Evolutionary conservation across 2,888 invertebrate genomes (phyloP), one percentile per base, ranked within the genome.

Genomic region (Gastrophysa polygoni): DNA sequence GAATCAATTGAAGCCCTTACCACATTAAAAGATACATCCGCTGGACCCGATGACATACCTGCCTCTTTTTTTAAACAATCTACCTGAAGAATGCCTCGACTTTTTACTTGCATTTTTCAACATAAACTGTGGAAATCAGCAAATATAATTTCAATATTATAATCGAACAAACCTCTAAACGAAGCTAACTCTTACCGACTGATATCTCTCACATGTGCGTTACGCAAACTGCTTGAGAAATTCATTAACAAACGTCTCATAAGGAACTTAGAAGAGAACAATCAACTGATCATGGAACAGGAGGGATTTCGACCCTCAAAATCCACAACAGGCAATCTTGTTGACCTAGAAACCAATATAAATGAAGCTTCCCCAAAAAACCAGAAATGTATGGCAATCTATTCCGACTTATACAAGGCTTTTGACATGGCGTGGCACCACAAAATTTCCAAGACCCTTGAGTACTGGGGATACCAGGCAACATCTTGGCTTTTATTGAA

Each of bases 11-110:
- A 49, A 21, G 49, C 20, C 17, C 20, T 21, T 24, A 14, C 18
- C 1, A 49, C 21, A 14, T 28, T 49, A 4, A 49, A 49, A 49
- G 49, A 49, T n/a, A 49, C 49, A 49, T 49, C 49, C 10, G 49
- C 49, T 49, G 49, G 21, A n/a, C 24, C 28, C 2, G 24, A 49
- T 20, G 49, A 49, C 11, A 49, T 49, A 2, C 49, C 49, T n/a
- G 21, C 18, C 28, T 24, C 49, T 10, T 49, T 17, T 14, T 14
- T 21, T 11, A 20, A 49, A 49, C 24, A 21, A n/a, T 11, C 49
- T 49, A 18, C 21, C 49, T 11, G 49, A 49, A 21, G 11, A 49
- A 49, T n/a, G 17, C 21, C 10, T 11, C 21, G 2, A 21, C 3
- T 20, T 49, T 49, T 10, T 14, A 20, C 1, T 4, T 49, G 2